phyloP scores from a whole-genome alignment of 92 coral and sea anemone genomes.

The Palythoa caribaeorum region DNA sequence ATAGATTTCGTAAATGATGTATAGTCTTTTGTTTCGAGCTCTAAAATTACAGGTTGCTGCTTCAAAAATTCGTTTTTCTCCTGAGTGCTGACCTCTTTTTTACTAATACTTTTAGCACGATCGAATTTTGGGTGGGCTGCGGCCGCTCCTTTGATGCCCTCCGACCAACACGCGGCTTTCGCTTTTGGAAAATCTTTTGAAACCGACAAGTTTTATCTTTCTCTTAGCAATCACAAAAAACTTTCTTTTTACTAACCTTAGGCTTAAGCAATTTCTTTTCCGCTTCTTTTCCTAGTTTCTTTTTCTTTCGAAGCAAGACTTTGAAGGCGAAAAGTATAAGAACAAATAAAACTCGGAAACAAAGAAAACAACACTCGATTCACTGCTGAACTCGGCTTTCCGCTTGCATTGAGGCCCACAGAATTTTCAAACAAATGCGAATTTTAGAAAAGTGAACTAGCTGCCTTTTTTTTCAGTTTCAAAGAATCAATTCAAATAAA shows the following conservation, averaged over 20 bases:
- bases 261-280: constrained; percentile 9
- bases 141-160: constrained; percentile 28
- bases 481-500: constrained; percentile 15
- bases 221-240: background rate
- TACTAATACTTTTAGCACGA: constrained; percentile 24
- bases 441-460: background rate
- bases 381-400: constrained; percentile 36
- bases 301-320: constrained; percentile 21
- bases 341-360: constrained; percentile 21
- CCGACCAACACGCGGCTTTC: constrained; percentile 15
- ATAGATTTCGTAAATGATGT: background rate
- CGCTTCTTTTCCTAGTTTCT: constrained; percentile 18
- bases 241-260: constrained; percentile 6
- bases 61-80: constrained; percentile 35
- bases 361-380: constrained; percentile 34
- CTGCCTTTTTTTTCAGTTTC: constrained; percentile 3
- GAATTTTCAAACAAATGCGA: constrained; percentile 29
- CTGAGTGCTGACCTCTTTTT: constrained; percentile 26
- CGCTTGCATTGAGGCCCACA: constrained; percentile 19
- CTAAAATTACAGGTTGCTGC: constrained; percentile 19
- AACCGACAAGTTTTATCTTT: background rate
- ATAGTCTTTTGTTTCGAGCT: constrained; percentile 7
- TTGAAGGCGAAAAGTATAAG: constrained; percentile 28
- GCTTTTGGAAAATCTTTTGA: constrained; percentile 13
- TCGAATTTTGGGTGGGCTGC: constrained; percentile 33